phyloP scores from a whole-genome alignment of 1,140 invertebrate genomes.

The Philaenus spumarius region DNA sequence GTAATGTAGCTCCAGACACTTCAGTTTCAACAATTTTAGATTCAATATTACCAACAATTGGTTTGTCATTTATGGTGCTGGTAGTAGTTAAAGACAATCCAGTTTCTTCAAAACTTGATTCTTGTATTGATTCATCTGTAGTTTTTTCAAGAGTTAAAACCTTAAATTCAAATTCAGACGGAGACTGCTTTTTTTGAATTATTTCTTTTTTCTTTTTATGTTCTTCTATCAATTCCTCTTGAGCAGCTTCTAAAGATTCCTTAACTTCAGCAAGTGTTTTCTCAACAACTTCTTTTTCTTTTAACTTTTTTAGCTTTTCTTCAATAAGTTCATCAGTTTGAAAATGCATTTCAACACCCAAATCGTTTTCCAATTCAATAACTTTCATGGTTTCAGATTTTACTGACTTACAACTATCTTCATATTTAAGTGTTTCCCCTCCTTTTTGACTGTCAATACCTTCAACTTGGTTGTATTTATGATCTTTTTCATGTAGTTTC shows the following conservation, averaged over 20 bases:
- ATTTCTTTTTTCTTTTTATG: slow-evolving; percentile 34
- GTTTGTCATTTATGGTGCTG: not conserved
- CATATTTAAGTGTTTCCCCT: no score
- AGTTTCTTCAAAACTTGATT: slow-evolving; percentile 28
- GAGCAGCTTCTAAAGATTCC: slow-evolving; percentile 35
- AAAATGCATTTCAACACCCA: no score
- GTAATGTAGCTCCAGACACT: slow-evolving; percentile 24
- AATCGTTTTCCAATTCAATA: not conserved
- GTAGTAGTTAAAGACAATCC: not conserved
- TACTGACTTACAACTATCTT: not conserved
- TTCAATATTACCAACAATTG: slow-evolving; percentile 2
- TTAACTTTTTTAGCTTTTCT: not conserved
- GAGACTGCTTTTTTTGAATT: slow-evolving; percentile 57
- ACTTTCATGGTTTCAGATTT: not conserved
- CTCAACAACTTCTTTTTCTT: slow-evolving; percentile 24
- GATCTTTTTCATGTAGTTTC: no score
- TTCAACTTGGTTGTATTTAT: no score
- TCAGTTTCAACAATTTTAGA: slow-evolving; percentile 15
- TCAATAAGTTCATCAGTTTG: no score
- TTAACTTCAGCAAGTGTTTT: slow-evolving; percentile 33
- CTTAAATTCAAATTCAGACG: slow-evolving; percentile 65
- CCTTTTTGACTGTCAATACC: no score
- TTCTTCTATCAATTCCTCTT: slow-evolving; percentile 35
- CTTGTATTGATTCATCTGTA: slow-evolving; percentile 31
- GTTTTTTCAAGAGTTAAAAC: slow-evolving; percentile 34